Evolutionary conservation across 2,797 vertebrate genomes (phyloP), one percentile per base, ranked within the genome.

Genomic region (Coendou prehensilis): DNA sequence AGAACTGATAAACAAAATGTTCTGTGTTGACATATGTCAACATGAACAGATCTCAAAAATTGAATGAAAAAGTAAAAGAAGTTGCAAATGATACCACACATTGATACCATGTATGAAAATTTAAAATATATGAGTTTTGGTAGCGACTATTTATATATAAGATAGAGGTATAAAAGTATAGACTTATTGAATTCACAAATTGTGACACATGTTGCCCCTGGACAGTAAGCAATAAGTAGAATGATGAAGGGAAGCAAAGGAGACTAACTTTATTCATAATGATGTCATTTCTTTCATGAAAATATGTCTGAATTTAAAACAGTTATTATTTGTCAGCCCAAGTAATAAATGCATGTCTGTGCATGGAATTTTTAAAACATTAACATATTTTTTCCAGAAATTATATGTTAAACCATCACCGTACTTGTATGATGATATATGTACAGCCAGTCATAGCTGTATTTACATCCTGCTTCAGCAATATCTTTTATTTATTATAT

Each of bases 231-330:
- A 18, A 15, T 33, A 64, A 63, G 15, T 8, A 37, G 45, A 88
- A 69, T 30, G 33, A 45, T 13, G 20, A n/a, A 41, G 9, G 5
- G 17, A 6, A 33, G 28, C 7, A 56, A n/a, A 57, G 33, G 15
- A 63, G 54, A 57, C 17, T 59, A 76, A 50, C 17, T n/a, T 61
- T 22, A 69, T 64, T 80, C 71, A 30, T 57, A 33, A 14, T 28
- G 37, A 86, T 82, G 59, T 56, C 10, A 76, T 78, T 52, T 86
- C 17, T 61, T 94, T 92, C 17, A 33, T 94, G 59, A 86, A 86
- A 78, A 82, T 10, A 23, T 33, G 9, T 69, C 17, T 69, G 10
- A 92, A 47, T 52, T 85, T 75, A 23, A 85, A 4, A 61, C 14
- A 86, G 30, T 45, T 45, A 89, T 30, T 45, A 87, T 63, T 90